Evolutionary conservation across 2,797 vertebrate genomes (phyloP), one percentile per base, ranked within the genome.

Genomic region (Diceros bicornis): DNA sequence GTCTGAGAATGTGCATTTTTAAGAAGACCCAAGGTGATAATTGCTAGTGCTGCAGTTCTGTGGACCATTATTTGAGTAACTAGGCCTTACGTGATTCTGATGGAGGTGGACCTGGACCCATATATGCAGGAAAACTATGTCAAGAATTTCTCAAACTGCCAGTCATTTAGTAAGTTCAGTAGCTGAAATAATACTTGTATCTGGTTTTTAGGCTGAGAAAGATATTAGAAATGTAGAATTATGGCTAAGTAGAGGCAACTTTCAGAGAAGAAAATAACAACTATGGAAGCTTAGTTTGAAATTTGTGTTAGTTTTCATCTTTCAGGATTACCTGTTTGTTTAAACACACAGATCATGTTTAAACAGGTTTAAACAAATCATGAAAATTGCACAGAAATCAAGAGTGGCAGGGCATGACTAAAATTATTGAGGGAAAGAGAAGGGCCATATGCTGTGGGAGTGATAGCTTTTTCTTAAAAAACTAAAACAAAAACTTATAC

Each of bases 301-400:
- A 96, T 82, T 47, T n/a, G 9, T 84, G 50, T 89, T 84, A 44
- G 18, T 78, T 96, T 81, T 64, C 64, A 72, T 66, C 32, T 78
- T 92, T 89, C 9, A 83, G 34, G 77, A 93, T 97, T 27, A 57
- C 52, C 32, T 3, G 16, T 62, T 97, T 95, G 86, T 41, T 41
- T 41, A 41, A 41, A 41, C 41, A 41, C 4, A 41, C 41, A 41
- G 41, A 41, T 41, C 41, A 41, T 5, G 41, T 41, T 41, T 41
- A 41, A 41, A 41, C 41, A 41, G 90, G 34, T 83, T 82, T 89
- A 94, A 89, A 85, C 6, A 13, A 74, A 77, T 62, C 18, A 52
- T 64, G 52, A 41, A 89, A 92, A 95, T 91, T 59, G 7, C 68
- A 55, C 8, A 64, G 57, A 89, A 72, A 92, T 88, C 11, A 64